Evolutionary conservation across 2,888 invertebrate genomes (phyloP).

Genomic region (Periphyllus acericola): DNA sequence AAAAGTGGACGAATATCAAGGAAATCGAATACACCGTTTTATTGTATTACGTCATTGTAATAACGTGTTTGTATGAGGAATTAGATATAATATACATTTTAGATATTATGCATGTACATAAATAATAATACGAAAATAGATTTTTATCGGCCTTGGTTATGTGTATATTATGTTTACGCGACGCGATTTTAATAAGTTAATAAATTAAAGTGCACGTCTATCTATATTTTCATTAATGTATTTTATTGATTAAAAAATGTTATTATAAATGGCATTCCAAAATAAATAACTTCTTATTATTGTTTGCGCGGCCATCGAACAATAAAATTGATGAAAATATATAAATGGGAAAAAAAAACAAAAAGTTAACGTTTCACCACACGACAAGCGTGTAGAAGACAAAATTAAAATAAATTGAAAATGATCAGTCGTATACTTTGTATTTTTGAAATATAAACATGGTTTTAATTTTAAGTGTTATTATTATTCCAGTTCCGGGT

Average conservation of each 20-base stretch:
- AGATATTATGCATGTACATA: too few relatives aligned
- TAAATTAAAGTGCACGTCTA: background rate
- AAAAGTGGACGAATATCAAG: background rate
- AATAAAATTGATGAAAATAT: background rate
- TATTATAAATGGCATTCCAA: background rate
- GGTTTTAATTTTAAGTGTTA: background rate
- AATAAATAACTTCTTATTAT: constrained; percentile 1
- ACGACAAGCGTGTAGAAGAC: background rate
- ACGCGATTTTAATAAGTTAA: background rate
- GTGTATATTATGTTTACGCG: too few relatives aligned
- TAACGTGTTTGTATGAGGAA: background rate
- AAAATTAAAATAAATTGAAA: background rate
- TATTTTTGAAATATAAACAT: background rate
- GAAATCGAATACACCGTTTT: background rate
- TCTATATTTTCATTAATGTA: background rate
- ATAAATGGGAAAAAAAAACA: background rate
- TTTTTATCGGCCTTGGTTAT: too few relatives aligned
- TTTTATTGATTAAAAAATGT: background rate
- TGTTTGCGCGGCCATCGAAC: background rate
- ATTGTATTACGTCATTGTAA: background rate
- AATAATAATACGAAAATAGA: too few relatives aligned
- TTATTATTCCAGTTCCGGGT: background rate
- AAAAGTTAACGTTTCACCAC: background rate
- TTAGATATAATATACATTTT: too few relatives aligned
- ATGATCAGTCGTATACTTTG: background rate